Evolutionary conservation across 2,888 invertebrate genomes (phyloP).

Genomic region (Salpingus planirostris): DNA sequence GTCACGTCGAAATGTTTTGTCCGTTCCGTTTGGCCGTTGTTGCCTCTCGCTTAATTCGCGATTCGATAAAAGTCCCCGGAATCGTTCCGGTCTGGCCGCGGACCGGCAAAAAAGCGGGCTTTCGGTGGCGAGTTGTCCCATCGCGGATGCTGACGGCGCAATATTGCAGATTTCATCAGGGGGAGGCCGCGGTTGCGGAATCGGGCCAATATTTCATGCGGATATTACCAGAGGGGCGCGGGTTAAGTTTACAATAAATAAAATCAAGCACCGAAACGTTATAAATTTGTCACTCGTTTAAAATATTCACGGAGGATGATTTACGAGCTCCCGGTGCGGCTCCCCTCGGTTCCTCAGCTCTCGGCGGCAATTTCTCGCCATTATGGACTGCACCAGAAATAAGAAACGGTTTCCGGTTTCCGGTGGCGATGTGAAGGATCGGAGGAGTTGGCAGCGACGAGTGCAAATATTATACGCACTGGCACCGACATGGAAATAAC

Average conservation of each 20-base stretch:
- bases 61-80: too few relatives aligned
- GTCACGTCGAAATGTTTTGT: too few relatives aligned
- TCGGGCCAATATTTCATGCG: slow-evolving; percentile 12
- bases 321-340: slow-evolving; percentile 7
- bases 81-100: too few relatives aligned
- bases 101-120: too few relatives aligned
- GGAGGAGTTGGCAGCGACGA: slow-evolving; percentile 24
- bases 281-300: slow-evolving; percentile 14
- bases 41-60: too few relatives aligned
- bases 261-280: slow-evolving; percentile 17
- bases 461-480: slow-evolving; percentile 32
- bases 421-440: slow-evolving; percentile 19
- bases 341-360: slow-evolving; percentile 15
- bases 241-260: slow-evolving; percentile 15
- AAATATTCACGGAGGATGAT: slow-evolving; percentile 14
- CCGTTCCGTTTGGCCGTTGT: too few relatives aligned
- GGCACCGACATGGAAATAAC: slow-evolving; percentile 29
- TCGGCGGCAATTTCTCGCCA: slow-evolving; percentile 29
- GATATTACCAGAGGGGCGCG: slow-evolving; percentile 9
- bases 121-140: slow-evolving; percentile 8
- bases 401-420: slow-evolving; percentile 31
- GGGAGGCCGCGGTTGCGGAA: slow-evolving; percentile 8
- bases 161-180: slow-evolving; percentile 14
- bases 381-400: slow-evolving; percentile 26
- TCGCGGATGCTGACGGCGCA: slow-evolving; percentile 9